Evolutionary conservation across 2,888 invertebrate species (phyloP), one percentile per base, ranked within the genome.

Genomic region (Girardia tigrina): DNA sequence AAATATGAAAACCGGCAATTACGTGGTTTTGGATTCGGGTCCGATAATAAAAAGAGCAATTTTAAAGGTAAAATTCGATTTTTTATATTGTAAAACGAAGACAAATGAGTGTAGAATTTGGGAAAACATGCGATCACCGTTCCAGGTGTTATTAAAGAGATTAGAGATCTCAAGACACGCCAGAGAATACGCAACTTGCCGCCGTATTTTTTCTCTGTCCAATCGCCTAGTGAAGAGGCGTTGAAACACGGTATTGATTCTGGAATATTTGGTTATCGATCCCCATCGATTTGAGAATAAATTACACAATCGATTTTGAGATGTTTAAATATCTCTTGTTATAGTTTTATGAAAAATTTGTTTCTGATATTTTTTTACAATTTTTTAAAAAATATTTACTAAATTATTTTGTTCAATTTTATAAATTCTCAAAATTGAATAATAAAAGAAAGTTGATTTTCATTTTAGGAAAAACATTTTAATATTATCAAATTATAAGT

Each of bases 1-100:
- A 56, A 56, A 20, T 23, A 56, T 56, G 56, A 56, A 56, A 56
- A n/a, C n/a, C n/a, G 56, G n/a, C 4, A 56, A 56, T 56, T 56
- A 8, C 23, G 56, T 56, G 4, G 56, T 56, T 56, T n/a, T 56
- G n/a, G 56, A 56, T 56, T 20, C 20, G n/a, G 56, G 56, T 56
- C 56, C 56, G 6, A 56, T 56, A 8, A 56, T 56, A 12, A 56
- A 56, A n/a, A 23, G 56, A 8, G 56, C 56, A 56, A 16, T 56
- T n/a, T 56, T 56, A 56, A 23, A 56, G 56, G 56, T 56, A 36
- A 12, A 56, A 56, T 12, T 56, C 23, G 4, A 56, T 20, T 6
- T 56, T 8, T 20, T 8, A 56, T 56, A 12, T 20, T 36, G 8
- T 36, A 36, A 36, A 36, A 8, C 16, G 12, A 56, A 56, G 4